Base-by-base conservation (phyloP, 2,888 invertebrate species). In the Eubasilissa splendida region DNA sequence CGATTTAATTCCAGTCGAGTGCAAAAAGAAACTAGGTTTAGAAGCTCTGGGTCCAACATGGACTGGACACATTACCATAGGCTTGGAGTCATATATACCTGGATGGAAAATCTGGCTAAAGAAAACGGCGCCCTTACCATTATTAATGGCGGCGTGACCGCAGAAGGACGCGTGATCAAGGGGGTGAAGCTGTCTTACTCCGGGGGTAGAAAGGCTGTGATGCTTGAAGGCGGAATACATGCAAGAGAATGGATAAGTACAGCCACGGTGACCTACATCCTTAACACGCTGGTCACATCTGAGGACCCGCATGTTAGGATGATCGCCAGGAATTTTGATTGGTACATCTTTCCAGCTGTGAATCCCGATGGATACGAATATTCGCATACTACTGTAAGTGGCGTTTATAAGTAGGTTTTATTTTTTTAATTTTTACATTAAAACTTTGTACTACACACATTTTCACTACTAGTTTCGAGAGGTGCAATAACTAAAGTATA, bases 301-400 rank as follows among this genome's bases (percentile, higher is more conserved):
- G 85, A 86, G 0, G 90, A 94, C 83, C 84, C 89, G 1, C 88
- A 88, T 52, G 89, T 93, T 0, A 89, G 92, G 33, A 86, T 88
- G 9, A 86, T 95, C 85, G 92, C 94, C 1, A 92, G 94, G 83
- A 90, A 89, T 79, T 93, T 93, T 84, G 93, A 95, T 84, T 96
- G 95, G 94, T 94, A 95, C 85, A 90, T 96, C 82, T 90, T 96
- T 79, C 95, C 95, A 0, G 92, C 93, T 0, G 88, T 91, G 2
- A 95, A 95, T 87, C 94, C 95, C 53, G 95, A 95, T 88, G 95
- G 95, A 14, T 95, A 94, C 85, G 91, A 86, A 1, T 94, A 93
- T 85, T 92, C 93, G 0, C 93, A 93, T 85, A 89, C 89, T 2
- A 87, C 86, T 82, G 94, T 95, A 88, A 89, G 91, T 89, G 10